phyloP scores from a whole-genome alignment of 2,113 vertebrate species.

The Dendrocopos noguchii region DNA sequence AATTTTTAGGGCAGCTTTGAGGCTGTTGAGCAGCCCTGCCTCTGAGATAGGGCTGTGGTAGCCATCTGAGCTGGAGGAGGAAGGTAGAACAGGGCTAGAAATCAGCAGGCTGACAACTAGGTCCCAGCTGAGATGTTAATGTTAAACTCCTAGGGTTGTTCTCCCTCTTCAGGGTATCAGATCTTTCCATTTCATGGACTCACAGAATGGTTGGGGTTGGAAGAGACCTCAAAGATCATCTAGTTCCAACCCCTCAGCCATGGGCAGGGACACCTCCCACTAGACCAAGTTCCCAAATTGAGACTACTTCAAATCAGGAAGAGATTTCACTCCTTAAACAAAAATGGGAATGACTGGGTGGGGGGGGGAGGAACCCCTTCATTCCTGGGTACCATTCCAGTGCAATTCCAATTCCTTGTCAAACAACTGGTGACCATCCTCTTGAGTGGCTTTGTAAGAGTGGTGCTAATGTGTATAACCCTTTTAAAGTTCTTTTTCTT shows the following conservation, averaged over 20 bases:
- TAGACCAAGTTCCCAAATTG: neutral
- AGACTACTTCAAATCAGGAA: neutral
- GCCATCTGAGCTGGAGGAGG: neutral
- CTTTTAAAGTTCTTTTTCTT: constrained; percentile 68
- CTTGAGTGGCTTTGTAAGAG: constrained; percentile 84
- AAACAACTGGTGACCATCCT: constrained; percentile 48
- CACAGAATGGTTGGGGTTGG: too few species aligned
- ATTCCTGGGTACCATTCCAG: neutral
- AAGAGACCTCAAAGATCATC: too few species aligned
- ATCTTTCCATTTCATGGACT: neutral
- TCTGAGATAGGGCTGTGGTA: neutral
- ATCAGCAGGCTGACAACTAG: neutral
- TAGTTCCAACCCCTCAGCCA: too few species aligned
- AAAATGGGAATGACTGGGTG: fast-evolving
- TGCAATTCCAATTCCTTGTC: neutral
- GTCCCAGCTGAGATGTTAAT: neutral
- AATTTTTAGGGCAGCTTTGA: neutral
- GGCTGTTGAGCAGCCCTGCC: neutral
- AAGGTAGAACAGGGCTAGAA: neutral
- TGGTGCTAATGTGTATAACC: constrained; percentile 83
- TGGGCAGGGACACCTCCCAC: too few species aligned
- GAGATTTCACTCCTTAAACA: neutral
- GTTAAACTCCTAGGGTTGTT: neutral
- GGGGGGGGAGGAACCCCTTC: neutral
- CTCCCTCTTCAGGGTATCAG: neutral